These are phyloP conservation scores for Chironomus tepperi DNA, from an alignment of 1,140 invertebrate genomes.

Conservation along the genomic window DNA sequence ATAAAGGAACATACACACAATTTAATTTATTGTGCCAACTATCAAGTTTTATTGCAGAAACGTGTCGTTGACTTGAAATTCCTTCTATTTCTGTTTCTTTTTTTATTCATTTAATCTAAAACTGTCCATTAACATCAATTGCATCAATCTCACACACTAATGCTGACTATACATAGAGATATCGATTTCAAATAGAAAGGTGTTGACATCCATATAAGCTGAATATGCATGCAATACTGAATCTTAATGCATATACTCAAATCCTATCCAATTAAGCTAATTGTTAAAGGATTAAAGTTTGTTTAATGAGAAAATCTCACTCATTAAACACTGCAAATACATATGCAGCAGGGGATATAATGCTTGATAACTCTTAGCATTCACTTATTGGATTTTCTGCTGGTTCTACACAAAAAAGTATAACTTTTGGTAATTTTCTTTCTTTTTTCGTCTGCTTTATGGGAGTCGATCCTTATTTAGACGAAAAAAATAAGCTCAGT, in stretches of 20 bases:
- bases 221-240: not conserved
- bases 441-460: too few species aligned
- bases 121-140: not conserved
- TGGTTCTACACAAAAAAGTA: too few species aligned
- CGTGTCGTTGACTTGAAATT: slow-evolving; percentile 12
- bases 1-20: not conserved
- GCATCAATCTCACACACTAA: not conserved
- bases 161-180: not conserved
- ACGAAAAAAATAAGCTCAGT: too few species aligned
- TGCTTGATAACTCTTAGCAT: too few species aligned
- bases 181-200: not conserved
- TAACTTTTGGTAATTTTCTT: too few species aligned
- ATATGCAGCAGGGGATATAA: too few species aligned
- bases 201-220: not conserved
- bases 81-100: not conserved
- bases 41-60: not conserved
- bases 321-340: too few species aligned
- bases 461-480: too few species aligned
- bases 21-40: not conserved
- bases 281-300: not conserved
- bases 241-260: not conserved
- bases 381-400: too few species aligned
- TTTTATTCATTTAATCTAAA: not conserved
- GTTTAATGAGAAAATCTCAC: too few species aligned
- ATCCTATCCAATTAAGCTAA: slow-evolving; percentile 12